A percentile compares a stretch with the other conserved stretches of the same genome.
Evolutionary conservation across 35 echinoderm and acorn worm genomes (phyloP).

Genomic region (Antedon bifida): DNA sequence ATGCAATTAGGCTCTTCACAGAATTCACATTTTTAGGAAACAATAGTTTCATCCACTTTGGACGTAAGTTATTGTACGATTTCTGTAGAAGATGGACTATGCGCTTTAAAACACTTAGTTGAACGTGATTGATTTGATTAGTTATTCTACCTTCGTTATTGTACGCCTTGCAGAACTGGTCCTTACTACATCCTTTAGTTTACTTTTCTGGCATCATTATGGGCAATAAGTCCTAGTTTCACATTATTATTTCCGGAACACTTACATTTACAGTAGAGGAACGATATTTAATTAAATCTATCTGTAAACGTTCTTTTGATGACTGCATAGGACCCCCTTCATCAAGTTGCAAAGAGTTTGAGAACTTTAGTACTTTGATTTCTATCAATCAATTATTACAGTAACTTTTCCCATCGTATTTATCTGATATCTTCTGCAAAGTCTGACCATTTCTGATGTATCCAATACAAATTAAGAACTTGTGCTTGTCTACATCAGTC

Average conservation of each 20-base stretch:
- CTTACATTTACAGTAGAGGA: no score
- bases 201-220: background rate
- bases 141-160: background rate
- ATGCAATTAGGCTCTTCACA: background rate
- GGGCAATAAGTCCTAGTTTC: background rate
- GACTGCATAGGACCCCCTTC: no score
- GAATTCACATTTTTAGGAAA: background rate
- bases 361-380: no score
- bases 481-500: no score
- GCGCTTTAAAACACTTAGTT: background rate
- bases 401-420: no score
- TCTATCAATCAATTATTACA: no score
- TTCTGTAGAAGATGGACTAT: background rate
- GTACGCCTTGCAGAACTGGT: background rate
- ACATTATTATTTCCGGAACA: background rate
- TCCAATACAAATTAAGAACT: no score
- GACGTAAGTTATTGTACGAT: slow-evolving; percentile 31
- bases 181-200: background rate
- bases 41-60: slow-evolving; percentile 16
- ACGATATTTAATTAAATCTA: no score
- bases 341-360: no score
- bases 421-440: no score
- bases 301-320: no score
- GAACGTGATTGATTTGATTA: background rate
- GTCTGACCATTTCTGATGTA: no score